Base-by-base conservation (phyloP, 2,888 invertebrate genomes). In the Tinea trinotella region DNA sequence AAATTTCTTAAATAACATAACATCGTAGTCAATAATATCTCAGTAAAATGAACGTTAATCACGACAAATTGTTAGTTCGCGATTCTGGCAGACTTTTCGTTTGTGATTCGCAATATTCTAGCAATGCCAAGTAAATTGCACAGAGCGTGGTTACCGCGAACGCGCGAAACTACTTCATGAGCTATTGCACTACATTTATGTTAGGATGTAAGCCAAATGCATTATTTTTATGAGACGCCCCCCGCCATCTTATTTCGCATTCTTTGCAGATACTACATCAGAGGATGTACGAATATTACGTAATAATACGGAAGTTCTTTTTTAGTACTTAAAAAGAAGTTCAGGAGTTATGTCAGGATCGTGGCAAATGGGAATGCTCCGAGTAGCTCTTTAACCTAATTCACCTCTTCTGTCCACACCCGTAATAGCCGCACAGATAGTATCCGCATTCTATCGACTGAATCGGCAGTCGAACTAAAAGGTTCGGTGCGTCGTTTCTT, bases 141-240 rank as follows among this genome's bases (percentile, higher is more conserved):
- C 55, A 49, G 36, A 55, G 55, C 35, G 7, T 19, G 12, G 50
- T 55, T 50, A 22, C 50, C 55, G 30, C 50, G 40, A 19, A 52
- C 50, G 36, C 40, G 40, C 12, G 30, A 22, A 50, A 17, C 53
- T 40, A 24, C 50, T 40, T 35, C 57, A 61, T 63, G 64, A 64
- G 59, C 59, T 61, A 64, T 63, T 53, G 61, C 57, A 58, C 56
- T 34, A 53, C 55, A 55, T 57, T 55, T 55, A 59, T 57, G 52
- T 57, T 62, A 60, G 64, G 66, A 60, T 61, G 56, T 55, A 56
- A 48, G 71, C 71, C 71, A 71, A 71, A 65, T 69, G 65, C 65
- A 66, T 69, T 66, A 68, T 65, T 67, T 66, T 70, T 68, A 66
- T 65, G 64, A 64, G 63, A 62, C 24, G 22, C 50, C 22, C 46